These are phyloP conservation scores for Pristiophorus japonicus DNA, from an alignment of 2,113 vertebrate genomes.

Conservation along the genomic window DNA sequence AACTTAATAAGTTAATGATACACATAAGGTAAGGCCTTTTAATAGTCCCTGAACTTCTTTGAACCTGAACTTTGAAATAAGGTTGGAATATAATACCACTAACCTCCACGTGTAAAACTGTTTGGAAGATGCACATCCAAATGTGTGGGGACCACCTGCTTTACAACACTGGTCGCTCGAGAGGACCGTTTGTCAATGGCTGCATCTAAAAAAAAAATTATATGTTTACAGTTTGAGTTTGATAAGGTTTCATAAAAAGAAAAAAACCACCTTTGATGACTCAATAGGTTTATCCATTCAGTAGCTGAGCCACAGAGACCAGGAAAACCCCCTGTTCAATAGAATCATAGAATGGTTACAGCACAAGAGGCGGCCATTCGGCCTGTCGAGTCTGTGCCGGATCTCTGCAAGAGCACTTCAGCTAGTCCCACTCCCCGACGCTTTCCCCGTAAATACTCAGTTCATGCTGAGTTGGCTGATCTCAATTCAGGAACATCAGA, in stretches of 20 bases:
- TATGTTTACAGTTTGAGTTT: background rate
- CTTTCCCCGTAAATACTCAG: too few species aligned
- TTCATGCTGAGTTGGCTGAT: background rate
- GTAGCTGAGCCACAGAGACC: background rate
- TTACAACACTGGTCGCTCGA: constrained; percentile 76
- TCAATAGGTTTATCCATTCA: background rate
- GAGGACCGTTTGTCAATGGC: constrained; percentile 83
- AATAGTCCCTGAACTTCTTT: background rate
- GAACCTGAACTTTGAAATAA: constrained; percentile 26
- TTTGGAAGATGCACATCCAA: constrained; percentile 88
- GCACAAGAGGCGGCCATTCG: too few species aligned
- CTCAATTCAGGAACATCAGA: background rate
- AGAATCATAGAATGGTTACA: too few species aligned
- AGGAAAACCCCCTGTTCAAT: background rate
- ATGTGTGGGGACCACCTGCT: constrained; percentile 89
- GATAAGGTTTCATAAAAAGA: background rate
- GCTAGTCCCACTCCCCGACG: too few species aligned
- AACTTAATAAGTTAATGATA: background rate
- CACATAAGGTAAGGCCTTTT: background rate
- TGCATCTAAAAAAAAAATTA: constrained; percentile 63
- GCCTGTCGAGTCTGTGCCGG: too few species aligned
- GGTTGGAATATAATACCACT: constrained; percentile 49
- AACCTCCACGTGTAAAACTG: constrained; percentile 94
- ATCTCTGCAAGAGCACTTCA: too few species aligned
- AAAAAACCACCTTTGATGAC: background rate